phyloP scores from a whole-genome alignment of 2,888 invertebrate genomes.

The Drosophila quasianomalipes region DNA sequence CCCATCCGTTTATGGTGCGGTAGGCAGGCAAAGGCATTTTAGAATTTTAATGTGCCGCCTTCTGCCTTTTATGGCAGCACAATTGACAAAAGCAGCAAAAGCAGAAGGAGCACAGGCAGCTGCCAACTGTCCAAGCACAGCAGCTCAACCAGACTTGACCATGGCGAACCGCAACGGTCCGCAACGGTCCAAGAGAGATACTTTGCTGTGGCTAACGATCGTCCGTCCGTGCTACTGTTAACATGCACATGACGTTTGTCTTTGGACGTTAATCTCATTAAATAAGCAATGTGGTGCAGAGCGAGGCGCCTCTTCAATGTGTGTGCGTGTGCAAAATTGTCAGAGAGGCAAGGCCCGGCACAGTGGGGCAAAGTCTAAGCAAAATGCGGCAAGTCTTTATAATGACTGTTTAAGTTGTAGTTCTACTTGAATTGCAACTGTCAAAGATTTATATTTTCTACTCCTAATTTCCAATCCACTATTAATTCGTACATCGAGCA shows the following conservation, averaged over 20 bases:
- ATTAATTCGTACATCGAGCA: background rate
- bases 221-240: conserved; percentile 57
- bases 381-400: background rate
- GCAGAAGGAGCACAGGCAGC: conserved; percentile 45
- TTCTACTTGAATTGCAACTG: background rate
- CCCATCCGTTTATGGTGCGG: conserved; percentile 57
- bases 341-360: conserved; percentile 29
- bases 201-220: conserved; percentile 50
- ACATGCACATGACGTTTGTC: conserved; percentile 84
- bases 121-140: conserved; percentile 63
- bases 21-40: conserved; percentile 75
- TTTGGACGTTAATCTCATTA: conserved; percentile 84
- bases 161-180: conserved; percentile 47
- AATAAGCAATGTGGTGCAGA: conserved; percentile 78
- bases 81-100: conserved; percentile 57
- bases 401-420: background rate
- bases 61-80: conserved; percentile 77
- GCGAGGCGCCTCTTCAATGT: conserved; percentile 38
- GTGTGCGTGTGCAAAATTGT: conserved; percentile 39
- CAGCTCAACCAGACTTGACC: conserved; percentile 35
- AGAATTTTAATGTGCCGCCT: conserved; percentile 80
- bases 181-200: conserved; percentile 51
- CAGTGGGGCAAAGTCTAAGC: conserved; percentile 28
- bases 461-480: background rate
- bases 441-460: background rate